Evolutionary conservation across 2,888 invertebrate genomes (phyloP), one percentile per base, ranked within the genome.

Genomic region (Agriopis leucophaearia): DNA sequence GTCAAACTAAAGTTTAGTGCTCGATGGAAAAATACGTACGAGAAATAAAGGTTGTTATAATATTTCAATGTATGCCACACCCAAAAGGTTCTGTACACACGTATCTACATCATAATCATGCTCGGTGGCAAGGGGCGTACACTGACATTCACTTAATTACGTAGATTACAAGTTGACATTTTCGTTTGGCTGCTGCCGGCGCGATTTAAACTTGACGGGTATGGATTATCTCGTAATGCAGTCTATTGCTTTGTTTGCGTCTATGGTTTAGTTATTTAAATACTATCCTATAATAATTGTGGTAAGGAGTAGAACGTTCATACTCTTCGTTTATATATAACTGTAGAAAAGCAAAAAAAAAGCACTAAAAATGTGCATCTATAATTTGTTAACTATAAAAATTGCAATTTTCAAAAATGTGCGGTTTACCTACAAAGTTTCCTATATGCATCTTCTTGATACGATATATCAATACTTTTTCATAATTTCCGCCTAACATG

Each of bases 111-210:
- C 76, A 80, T 81, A 82, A 81, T 81, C 77, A 64, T 72, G 78
- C 76, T 75, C 71, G 61, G 35, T 44, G 10, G 62, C 48, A 57
- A 51, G 60, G 71, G 70, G 76, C 50, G 74, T 83, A 36, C 36
- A 45, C 57, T 89, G 93, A 91, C 93, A 85, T 84, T 89, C 88
- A 94, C 91, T 92, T 94, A 93, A 94, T 94, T 93, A 92, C 91
- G 78, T 87, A 92, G 93, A 94, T 94, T 92, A 92, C 88, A 90
- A 90, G 85, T 88, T 92, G 93, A 92, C 93, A 88, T 88, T 92
- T 90, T 90, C 87, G 86, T 87, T 83, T 82, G 82, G 45, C 36
- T 58, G 52, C 10, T 71, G 68, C 79, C 74, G 79, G 80, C 80
- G 83, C 88, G 87, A 87, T 90, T 89, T 88, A 88, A 89, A 90